Conservation (phyloP, 1,140 invertebrate genomes). For the Choristoneura fumiferana region DNA sequence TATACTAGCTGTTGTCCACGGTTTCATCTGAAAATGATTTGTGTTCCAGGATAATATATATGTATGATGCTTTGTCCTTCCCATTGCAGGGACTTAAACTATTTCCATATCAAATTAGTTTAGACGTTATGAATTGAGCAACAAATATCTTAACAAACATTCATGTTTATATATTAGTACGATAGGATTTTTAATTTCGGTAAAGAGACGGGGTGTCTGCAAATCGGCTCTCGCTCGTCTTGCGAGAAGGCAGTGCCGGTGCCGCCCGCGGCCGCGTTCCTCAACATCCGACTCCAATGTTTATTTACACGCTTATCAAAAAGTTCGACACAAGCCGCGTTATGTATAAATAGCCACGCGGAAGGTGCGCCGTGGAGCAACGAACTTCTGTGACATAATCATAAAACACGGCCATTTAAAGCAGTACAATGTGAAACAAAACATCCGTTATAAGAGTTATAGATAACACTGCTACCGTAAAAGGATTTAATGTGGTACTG, state of each 20-base stretch:
- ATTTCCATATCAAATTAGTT: too few relatives aligned
- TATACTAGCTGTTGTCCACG: too few relatives aligned
- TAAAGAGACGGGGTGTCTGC: too few relatives aligned
- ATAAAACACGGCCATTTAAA: constrained; percentile 54
- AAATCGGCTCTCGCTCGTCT: too few relatives aligned
- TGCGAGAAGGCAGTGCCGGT: constrained; percentile 31
- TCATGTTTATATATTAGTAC: too few relatives aligned
- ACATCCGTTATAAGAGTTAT: constrained; percentile 31
- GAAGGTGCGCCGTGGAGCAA: constrained; percentile 64
- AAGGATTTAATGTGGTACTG: constrained; percentile 41
- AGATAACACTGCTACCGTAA: constrained; percentile 48
- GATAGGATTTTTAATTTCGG: too few relatives aligned
- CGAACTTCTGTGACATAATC: constrained; percentile 70
- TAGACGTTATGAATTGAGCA: too few relatives aligned
- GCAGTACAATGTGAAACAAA: constrained; percentile 42
- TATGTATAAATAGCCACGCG: constrained; percentile 59
- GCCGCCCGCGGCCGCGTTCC: constrained; percentile 25
- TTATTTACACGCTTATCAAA: constrained; percentile 71
- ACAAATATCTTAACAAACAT: too few relatives aligned
- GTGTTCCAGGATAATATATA: too few relatives aligned
- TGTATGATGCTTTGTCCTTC: too few relatives aligned
- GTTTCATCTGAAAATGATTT: too few relatives aligned
- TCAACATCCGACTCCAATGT: constrained; percentile 47
- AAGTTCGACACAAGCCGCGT: constrained; percentile 61
- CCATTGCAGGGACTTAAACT: too few relatives aligned